Evolutionary conservation across 2,113 vertebrate species (phyloP).

Genomic region (Oncorhynchus clarkii): DNA sequence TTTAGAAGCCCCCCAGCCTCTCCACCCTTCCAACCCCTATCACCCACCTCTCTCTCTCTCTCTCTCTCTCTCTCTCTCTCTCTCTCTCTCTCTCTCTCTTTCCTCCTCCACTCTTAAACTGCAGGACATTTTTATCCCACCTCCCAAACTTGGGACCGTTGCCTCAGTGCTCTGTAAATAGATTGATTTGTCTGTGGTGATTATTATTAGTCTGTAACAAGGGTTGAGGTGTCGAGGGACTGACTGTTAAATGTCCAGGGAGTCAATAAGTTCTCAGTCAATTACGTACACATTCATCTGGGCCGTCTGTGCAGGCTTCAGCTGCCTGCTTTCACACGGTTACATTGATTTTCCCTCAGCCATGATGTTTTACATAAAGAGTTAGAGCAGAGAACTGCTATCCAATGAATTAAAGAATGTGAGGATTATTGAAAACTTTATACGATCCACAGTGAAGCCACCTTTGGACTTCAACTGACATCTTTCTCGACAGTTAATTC

Average conservation of each 20-base stretch:
- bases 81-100: slow-evolving; percentile 14
- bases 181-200: slow-evolving; percentile 33
- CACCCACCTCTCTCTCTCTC: slow-evolving; percentile 34
- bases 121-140: slow-evolving; percentile 21
- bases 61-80: slow-evolving; percentile 21
- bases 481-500: neutral
- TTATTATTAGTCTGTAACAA: slow-evolving; percentile 23
- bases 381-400: neutral
- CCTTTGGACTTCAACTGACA: neutral
- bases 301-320: neutral
- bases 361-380: neutral
- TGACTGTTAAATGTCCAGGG: slow-evolving; percentile 18
- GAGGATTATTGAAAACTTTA: neutral
- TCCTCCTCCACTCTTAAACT: neutral
- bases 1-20: slow-evolving; percentile 2
- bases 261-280: slow-evolving; percentile 26
- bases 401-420: neutral
- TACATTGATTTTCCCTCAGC: neutral
- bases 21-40: neutral
- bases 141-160: slow-evolving; percentile 25
- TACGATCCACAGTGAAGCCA: neutral
- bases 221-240: slow-evolving; percentile 24
- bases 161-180: slow-evolving; percentile 37
- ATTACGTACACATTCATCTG: neutral
- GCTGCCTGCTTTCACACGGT: neutral